These are phyloP conservation scores for Lepilemur septentrionalis DNA, from an alignment of 2,797 vertebrate species.

Conservation along the genomic window DNA sequence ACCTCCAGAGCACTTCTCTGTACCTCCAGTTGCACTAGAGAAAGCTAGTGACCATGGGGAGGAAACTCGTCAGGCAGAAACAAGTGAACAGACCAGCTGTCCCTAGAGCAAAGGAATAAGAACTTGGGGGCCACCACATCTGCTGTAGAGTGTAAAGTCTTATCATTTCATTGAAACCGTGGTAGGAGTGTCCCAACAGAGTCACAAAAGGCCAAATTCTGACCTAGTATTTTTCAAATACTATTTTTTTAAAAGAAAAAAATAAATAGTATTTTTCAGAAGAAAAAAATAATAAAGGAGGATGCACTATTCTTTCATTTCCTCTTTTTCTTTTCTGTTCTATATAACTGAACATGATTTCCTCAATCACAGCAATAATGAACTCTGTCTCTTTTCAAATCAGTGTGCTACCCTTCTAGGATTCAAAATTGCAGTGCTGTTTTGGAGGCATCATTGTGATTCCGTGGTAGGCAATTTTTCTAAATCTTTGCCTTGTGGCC, in stretches of 20 bases:
- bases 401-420: not conserved
- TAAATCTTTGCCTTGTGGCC: conserved; percentile 66
- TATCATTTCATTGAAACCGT: not conserved
- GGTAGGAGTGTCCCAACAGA: not conserved
- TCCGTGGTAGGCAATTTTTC: conserved; percentile 53
- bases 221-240: not conserved
- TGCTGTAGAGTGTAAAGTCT: not conserved
- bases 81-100: not conserved
- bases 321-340: not conserved
- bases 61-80: not conserved
- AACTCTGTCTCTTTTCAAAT: conserved; percentile 34
- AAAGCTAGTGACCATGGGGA: not conserved
- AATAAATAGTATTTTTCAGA: not conserved
- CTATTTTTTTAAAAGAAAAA: not conserved
- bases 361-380: conserved; percentile 39
- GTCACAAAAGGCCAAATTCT: not conserved
- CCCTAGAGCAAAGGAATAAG: not conserved
- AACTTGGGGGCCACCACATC: not conserved
- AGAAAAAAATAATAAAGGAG: not conserved
- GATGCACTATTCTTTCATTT: not conserved
- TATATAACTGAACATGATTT: conserved; percentile 42
- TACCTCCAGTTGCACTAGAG: not conserved
- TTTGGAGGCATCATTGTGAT: conserved; percentile 48
- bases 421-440: conserved; percentile 25
- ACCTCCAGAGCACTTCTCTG: not conserved